phyloP scores from a whole-genome alignment of 2,113 vertebrate species.

The Larimichthys crocea region DNA sequence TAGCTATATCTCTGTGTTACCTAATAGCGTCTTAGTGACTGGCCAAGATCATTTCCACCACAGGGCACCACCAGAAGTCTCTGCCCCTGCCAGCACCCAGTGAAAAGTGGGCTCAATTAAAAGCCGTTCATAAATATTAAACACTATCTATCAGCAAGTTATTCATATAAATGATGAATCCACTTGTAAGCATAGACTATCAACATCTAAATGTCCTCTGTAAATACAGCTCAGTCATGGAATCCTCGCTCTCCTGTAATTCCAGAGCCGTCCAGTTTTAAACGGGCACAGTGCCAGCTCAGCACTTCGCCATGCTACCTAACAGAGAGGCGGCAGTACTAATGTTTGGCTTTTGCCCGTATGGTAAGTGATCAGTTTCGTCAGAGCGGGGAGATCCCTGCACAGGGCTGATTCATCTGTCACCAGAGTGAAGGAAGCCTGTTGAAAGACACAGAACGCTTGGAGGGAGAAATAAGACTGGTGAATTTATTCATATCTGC shows the following conservation, averaged over 20 bases:
- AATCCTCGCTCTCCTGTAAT: slow-evolving; percentile 68
- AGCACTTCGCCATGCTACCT: slow-evolving; percentile 69
- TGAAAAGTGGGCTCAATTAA: slow-evolving; percentile 77
- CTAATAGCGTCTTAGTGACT: slow-evolving; percentile 41
- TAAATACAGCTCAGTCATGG: slow-evolving; percentile 80
- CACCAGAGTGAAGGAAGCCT: slow-evolving; percentile 43
- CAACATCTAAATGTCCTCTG: slow-evolving; percentile 76
- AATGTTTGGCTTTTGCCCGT: slow-evolving; percentile 66
- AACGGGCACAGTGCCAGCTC: slow-evolving; percentile 69
- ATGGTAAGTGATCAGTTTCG: slow-evolving; percentile 71
- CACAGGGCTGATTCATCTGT: slow-evolving; percentile 67
- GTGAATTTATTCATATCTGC: slow-evolving; percentile 36
- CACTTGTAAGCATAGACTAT: slow-evolving; percentile 71
- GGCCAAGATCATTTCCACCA: slow-evolving; percentile 55
- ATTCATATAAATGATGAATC: slow-evolving; percentile 79
- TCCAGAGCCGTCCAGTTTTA: slow-evolving; percentile 67
- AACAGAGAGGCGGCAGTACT: slow-evolving; percentile 52
- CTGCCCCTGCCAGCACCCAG: slow-evolving; percentile 53
- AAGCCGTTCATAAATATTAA: slow-evolving; percentile 79
- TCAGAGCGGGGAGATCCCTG: slow-evolving; percentile 60
- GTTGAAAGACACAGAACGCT: slow-evolving; percentile 61
- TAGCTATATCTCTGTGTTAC: slow-evolving; percentile 40
- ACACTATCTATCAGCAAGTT: slow-evolving; percentile 74
- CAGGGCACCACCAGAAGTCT: slow-evolving; percentile 40
- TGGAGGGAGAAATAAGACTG: slow-evolving; percentile 33